Conservation (phyloP, 2,888 invertebrate species). For the Trichacis sp. region DNA sequence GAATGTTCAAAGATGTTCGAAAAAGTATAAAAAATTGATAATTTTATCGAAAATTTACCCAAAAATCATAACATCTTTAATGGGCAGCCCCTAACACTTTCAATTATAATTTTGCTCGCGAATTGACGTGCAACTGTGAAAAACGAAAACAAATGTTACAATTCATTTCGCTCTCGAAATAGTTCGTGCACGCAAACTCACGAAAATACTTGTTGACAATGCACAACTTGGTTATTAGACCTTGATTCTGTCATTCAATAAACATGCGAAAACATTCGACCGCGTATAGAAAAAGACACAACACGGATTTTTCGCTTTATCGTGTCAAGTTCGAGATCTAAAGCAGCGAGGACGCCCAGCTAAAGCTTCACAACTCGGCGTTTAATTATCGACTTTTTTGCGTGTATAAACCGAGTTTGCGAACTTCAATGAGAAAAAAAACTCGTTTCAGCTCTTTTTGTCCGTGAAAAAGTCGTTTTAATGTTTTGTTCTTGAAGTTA, state of each 20-base stretch:
- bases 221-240: conserved; percentile 9
- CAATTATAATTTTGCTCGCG: too few species aligned
- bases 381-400: neutral
- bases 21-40: too few species aligned
- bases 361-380: neutral
- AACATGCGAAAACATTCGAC: conserved; percentile 6
- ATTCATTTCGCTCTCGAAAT: neutral
- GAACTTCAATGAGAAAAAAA: neutral
- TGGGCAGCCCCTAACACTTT: too few species aligned
- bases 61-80: too few species aligned
- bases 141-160: too few species aligned
- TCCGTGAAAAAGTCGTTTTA: too few species aligned
- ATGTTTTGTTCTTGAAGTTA: too few species aligned
- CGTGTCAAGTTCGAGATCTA: conserved; percentile 1
- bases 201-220: conserved; percentile 28
- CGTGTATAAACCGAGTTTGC: neutral
- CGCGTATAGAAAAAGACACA: conserved; percentile 8
- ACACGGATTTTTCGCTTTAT: too few species aligned
- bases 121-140: too few species aligned
- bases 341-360: neutral
- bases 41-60: too few species aligned
- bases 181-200: conserved; percentile 5
- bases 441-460: neutral
- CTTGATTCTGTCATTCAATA: conserved; percentile 7
- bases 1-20: too few species aligned